Conservation (phyloP, 2,113 vertebrate species). For the Pedetes capensis region DNA sequence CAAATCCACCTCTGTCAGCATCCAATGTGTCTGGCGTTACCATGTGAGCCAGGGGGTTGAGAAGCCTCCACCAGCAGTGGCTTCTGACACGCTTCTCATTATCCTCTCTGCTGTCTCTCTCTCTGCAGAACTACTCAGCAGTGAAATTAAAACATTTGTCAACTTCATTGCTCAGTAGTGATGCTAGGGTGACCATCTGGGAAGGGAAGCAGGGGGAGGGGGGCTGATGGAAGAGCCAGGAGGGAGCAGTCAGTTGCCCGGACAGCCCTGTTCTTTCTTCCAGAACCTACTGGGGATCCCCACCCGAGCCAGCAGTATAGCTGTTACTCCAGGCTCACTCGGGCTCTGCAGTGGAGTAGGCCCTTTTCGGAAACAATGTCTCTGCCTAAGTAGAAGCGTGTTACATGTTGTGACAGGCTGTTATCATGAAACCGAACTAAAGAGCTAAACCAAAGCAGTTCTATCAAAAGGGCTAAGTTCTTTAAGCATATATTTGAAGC, state of each 20-base stretch:
- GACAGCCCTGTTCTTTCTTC: slow-evolving; percentile 28
- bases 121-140: slow-evolving; percentile 71
- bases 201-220: slow-evolving; percentile 42
- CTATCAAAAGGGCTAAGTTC: neutral
- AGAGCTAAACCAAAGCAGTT: slow-evolving; percentile 5
- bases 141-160: slow-evolving; percentile 81
- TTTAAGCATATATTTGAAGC: slow-evolving; percentile 1
- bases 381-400: slow-evolving; percentile 26
- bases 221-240: slow-evolving; percentile 35
- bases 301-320: neutral
- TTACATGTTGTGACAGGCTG: neutral
- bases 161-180: slow-evolving; percentile 73
- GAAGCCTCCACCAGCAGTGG: slow-evolving; percentile 13
- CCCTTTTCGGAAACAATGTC: neutral
- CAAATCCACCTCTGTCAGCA: neutral
- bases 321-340: neutral
- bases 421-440: neutral
- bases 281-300: slow-evolving; percentile 20
- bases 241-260: slow-evolving; percentile 34
- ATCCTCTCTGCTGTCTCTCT: slow-evolving; percentile 56
- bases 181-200: slow-evolving; percentile 71
- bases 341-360: neutral
- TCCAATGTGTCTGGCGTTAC: slow-evolving; percentile 32
- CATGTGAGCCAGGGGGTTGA: neutral
- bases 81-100: slow-evolving; percentile 63